These are phyloP conservation scores for Microplitis mediator DNA, from an alignment of 1,140 invertebrate genomes.

Conservation along the genomic window DNA sequence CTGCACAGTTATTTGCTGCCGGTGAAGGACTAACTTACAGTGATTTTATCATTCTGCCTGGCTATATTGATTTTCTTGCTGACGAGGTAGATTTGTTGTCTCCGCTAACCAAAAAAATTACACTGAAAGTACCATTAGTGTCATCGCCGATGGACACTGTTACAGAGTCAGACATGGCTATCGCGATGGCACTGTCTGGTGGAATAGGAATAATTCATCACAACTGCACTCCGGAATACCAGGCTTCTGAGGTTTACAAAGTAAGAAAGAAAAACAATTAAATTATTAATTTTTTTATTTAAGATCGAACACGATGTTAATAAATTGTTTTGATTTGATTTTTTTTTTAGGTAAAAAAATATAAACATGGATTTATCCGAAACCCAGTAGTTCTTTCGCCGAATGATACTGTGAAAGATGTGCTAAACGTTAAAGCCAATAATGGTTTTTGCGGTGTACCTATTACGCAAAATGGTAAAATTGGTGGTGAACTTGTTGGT, in stretches of 20 bases:
- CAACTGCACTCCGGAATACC: conserved; percentile 94
- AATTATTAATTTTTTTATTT: too few relatives aligned
- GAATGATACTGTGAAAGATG: conserved; percentile 83
- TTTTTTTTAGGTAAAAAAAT: too few relatives aligned
- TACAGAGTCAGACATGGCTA: conserved; percentile 99
- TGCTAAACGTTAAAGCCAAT: conserved; percentile 89
- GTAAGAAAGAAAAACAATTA: too few relatives aligned
- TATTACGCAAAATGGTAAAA: conserved; percentile 91
- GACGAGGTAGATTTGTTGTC: conserved; percentile 91
- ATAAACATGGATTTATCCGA: conserved; percentile 98
- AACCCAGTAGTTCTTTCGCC: conserved; percentile 94
- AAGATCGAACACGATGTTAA: too few relatives aligned
- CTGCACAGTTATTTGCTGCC: too few relatives aligned
- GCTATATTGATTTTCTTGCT: conserved; percentile 94
- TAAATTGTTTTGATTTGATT: too few relatives aligned
- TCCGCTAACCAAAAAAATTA: conserved; percentile 88
- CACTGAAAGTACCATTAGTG: conserved; percentile 89
- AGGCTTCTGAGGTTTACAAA: conserved; percentile 95
- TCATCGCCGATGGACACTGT: conserved; percentile 99
- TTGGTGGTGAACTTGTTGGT: conserved; percentile 90
- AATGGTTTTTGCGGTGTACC: conserved; percentile 97
- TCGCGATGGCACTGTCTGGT: conserved; percentile 96
- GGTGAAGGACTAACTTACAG: conserved; percentile 93
- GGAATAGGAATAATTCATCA: conserved; percentile 99
- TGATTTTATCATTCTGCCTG: conserved; percentile 97